A percentile compares a stretch with the other conserved stretches of the same genome.
phyloP scores from a whole-genome alignment of 1,140 invertebrate genomes.

The Prorops nasuta region DNA sequence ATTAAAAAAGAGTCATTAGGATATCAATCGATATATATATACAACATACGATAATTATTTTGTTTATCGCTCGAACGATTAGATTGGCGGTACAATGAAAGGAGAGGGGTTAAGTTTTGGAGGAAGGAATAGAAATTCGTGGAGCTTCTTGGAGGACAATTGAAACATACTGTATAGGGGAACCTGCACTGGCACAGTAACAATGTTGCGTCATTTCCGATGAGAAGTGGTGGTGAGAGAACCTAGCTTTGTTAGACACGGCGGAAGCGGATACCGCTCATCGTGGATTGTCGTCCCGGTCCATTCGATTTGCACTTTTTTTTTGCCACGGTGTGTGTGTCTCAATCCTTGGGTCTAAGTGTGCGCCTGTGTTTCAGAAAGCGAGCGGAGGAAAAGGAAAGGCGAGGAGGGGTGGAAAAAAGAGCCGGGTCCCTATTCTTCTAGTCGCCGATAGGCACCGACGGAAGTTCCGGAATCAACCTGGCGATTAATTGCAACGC shows the following conservation, averaged over 20 bases:
- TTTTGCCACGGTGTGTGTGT: conserved; percentile 24
- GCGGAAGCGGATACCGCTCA: conserved; percentile 51
- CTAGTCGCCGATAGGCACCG: conserved; percentile 15
- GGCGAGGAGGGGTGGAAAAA: background rate
- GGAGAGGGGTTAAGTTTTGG: too few relatives aligned
- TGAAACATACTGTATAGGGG: too few relatives aligned
- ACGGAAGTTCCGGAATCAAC: conserved; percentile 22
- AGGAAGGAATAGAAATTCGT: too few relatives aligned
- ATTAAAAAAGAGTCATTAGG: too few relatives aligned
- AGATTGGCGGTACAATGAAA: too few relatives aligned
- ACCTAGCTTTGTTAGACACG: conserved; percentile 44
- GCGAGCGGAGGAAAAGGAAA: background rate
- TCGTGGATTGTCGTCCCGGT: conserved; percentile 40
- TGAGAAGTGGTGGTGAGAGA: too few relatives aligned
- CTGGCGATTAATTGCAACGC: conserved; percentile 24
- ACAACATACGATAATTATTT: too few relatives aligned
- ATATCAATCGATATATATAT: too few relatives aligned
- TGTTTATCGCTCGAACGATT: too few relatives aligned
- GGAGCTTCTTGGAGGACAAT: too few relatives aligned
- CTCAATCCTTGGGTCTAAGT: conserved; percentile 9
- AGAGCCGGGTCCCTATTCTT: conserved; percentile 7
- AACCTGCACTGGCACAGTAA: too few relatives aligned
- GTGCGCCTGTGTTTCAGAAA: conserved; percentile 1
- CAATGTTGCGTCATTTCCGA: conserved; percentile 44
- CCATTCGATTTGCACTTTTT: conserved; percentile 7